These are phyloP conservation scores for Harpagoxenus sublaevis DNA, from an alignment of 2,888 invertebrate species.

Conservation along the genomic window DNA sequence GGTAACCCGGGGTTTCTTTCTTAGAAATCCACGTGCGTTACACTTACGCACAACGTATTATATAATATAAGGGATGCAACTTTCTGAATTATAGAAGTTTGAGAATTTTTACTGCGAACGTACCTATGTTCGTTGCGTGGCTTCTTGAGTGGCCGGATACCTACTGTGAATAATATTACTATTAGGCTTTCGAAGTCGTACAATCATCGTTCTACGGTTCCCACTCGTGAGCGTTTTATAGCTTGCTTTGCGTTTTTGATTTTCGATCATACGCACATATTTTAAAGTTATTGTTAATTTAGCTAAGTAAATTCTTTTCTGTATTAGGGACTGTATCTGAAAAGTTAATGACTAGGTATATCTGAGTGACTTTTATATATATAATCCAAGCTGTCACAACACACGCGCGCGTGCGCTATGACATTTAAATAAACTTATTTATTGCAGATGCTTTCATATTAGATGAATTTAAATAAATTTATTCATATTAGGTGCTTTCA, in stretches of 20 bases:
- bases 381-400: neutral
- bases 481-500: neutral
- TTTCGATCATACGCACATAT: neutral
- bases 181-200: conserved; percentile 26
- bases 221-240: neutral
- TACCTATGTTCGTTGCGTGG: neutral
- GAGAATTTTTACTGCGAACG: neutral
- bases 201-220: conserved; percentile 1
- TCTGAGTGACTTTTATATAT: neutral
- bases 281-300: neutral
- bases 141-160: neutral
- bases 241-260: neutral
- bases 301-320: conserved; percentile 3
- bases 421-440: conserved; percentile 10
- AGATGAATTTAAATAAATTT: neutral
- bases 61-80: neutral
- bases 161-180: neutral
- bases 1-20: neutral
- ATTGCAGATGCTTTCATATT: neutral
- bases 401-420: neutral
- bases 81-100: neutral
- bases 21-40: neutral
- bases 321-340: neutral
- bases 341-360: neutral
- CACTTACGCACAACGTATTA: neutral